Percentiles rank a stretch among this genome's conserved stretches.
phyloP scores from a whole-genome alignment of 2,888 invertebrate genomes.

The Ophion obscuratus region DNA sequence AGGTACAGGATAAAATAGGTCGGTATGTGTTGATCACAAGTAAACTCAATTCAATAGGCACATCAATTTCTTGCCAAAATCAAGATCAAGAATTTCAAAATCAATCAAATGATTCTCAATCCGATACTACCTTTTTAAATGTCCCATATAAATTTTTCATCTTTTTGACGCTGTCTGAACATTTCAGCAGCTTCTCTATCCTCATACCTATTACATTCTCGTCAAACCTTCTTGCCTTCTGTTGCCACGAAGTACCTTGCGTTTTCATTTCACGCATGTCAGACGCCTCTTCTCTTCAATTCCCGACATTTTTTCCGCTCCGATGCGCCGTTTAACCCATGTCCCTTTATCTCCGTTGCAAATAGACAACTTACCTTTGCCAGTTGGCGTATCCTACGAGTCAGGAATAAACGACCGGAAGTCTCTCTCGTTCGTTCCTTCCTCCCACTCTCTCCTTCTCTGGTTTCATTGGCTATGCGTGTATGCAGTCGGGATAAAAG shows the following conservation, averaged over 20 bases:
- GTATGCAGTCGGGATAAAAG: constrained; percentile 6
- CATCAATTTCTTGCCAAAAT: background rate
- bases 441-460: background rate
- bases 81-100: background rate
- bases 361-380: constrained; percentile 33
- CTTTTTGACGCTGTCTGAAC: background rate
- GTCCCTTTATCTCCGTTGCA: constrained; percentile 1
- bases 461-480: background rate
- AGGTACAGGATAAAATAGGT: background rate
- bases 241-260: background rate
- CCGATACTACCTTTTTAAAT: background rate
- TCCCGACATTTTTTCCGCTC: constrained; percentile 14
- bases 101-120: no score
- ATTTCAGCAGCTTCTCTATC: background rate
- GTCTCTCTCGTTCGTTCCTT: background rate
- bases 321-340: background rate
- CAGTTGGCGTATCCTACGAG: constrained; percentile 27
- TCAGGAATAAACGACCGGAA: constrained; percentile 23
- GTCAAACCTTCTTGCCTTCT: background rate
- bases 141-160: no score
- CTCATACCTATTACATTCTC: background rate
- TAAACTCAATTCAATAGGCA: background rate
- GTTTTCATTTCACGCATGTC: constrained; percentile 9
- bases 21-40: background rate
- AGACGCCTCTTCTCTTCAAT: background rate